phyloP scores from a whole-genome alignment of 2,113 vertebrate species.

The Gymnobelideus leadbeateri region DNA sequence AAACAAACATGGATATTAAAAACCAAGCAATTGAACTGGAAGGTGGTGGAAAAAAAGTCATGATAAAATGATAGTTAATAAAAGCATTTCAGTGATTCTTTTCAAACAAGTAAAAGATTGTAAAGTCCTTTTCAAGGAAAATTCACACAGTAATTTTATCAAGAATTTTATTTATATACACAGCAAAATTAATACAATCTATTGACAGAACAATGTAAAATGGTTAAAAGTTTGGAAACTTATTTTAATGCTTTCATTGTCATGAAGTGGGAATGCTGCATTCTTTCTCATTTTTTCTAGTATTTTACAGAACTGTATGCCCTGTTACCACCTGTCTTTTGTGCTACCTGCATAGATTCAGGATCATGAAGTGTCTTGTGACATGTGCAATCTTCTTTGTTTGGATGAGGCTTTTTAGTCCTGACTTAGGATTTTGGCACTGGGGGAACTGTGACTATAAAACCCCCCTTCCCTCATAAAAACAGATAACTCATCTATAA shows the following conservation, averaged over 20 bases:
- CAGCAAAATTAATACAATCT: background rate
- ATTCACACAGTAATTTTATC: slow-evolving; percentile 32
- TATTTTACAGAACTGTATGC: background rate
- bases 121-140: slow-evolving; percentile 40
- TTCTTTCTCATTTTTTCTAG: background rate
- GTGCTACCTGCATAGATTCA: background rate
- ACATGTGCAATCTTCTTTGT: background rate
- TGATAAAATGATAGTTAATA: slow-evolving; percentile 63
- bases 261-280: background rate
- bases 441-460: background rate
- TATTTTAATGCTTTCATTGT: background rate
- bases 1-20: slow-evolving; percentile 76
- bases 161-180: background rate
- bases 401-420: background rate
- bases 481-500: background rate
- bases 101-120: slow-evolving; percentile 59
- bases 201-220: slow-evolving; percentile 38
- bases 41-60: slow-evolving; percentile 51
- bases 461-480: background rate
- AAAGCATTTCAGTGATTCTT: slow-evolving; percentile 62
- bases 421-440: background rate
- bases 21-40: slow-evolving; percentile 77
- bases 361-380: background rate
- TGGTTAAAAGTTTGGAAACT: background rate
- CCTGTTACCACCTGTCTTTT: background rate